Conservation (phyloP, 2,113 vertebrate species). For the Burhinus bistriatus region DNA sequence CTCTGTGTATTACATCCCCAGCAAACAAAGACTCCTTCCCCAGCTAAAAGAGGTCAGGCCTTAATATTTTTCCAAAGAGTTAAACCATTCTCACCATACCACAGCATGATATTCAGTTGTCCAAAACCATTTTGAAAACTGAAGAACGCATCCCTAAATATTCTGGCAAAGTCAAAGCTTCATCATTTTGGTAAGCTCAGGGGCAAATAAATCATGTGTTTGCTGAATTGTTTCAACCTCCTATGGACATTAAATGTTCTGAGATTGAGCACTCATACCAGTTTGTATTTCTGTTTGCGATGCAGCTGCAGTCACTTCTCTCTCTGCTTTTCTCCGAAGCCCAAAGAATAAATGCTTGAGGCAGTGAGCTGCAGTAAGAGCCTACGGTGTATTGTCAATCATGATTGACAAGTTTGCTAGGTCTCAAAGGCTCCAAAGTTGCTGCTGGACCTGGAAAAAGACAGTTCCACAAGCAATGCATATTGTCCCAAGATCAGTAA, state of each 20-base stretch:
- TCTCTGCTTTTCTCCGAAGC: not conserved
- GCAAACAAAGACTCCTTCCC: not conserved
- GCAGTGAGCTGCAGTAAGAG: not conserved
- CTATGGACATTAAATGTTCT: not conserved
- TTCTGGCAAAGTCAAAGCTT: not conserved
- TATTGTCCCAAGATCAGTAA: not conserved
- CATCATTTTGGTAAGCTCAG: fast-evolving
- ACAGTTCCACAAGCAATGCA: not conserved
- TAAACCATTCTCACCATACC: not conserved
- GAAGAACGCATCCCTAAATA: not conserved
- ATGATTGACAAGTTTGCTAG: not conserved
- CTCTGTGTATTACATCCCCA: not conserved
- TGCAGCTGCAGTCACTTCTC: not conserved
- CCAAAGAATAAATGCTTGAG: not conserved
- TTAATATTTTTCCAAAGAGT: not conserved
- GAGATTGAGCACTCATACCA: not conserved
- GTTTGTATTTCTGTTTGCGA: not conserved
- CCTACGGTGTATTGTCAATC: not conserved
- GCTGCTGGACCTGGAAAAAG: not conserved
- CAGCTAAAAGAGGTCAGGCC: not conserved
- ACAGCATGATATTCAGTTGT: not conserved
- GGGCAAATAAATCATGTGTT: not conserved
- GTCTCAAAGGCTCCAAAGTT: not conserved
- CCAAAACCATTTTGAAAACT: not conserved
- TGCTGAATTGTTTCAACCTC: not conserved